Evolutionary conservation across 2,113 vertebrate genomes (phyloP), one percentile per base, ranked within the genome.

Genomic region (Piliocolobus tephrosceles): DNA sequence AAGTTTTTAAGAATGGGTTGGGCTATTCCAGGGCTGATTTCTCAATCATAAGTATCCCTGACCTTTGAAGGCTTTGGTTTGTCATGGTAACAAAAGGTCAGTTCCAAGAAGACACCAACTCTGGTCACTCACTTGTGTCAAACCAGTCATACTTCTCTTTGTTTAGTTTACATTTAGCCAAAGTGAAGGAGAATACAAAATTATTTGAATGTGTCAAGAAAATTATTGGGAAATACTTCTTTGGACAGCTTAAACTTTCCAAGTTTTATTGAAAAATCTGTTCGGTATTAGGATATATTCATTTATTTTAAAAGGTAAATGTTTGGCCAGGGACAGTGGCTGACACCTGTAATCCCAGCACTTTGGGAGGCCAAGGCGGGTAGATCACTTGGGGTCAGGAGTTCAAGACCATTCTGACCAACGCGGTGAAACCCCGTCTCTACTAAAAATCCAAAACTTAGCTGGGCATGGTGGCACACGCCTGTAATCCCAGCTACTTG

Each of bases 281-380:
- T 55, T 89, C 45, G 40, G 1, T 70, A 58, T 94, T 92, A 72
- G 35, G 35, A 81, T 73, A 52, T 32, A 61, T 22, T 70, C 20
- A 88, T 91, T 90, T 88, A 80, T 94, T 96, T 95, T 72, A 58
- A 83, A 85, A 96, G 82, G 55, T 91, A 27, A 89, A 17, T 57
- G 13, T 89, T 93, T 84, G 61, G 27, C 61, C 61, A 32, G 61
- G 27, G 27, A 6, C 61, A 30, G 12, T 32, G 27, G 27, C 61
- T 32, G 27, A 64, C 30, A 5, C 12, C 12, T 64, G 5, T 30
- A 64, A 64, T 32, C 61, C 12, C 27, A 32, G 61, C 61, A 64
- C 61, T 64, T 30, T 64, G 61, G 61, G 61, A 64, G 27, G 27
- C 61, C 30, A 13, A 64, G 27, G 61, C 11, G 13, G 27, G 61